Evolutionary conservation across 2,797 vertebrate species (phyloP), one percentile per base, ranked within the genome.

Genomic region (Sebastes elongatus): DNA sequence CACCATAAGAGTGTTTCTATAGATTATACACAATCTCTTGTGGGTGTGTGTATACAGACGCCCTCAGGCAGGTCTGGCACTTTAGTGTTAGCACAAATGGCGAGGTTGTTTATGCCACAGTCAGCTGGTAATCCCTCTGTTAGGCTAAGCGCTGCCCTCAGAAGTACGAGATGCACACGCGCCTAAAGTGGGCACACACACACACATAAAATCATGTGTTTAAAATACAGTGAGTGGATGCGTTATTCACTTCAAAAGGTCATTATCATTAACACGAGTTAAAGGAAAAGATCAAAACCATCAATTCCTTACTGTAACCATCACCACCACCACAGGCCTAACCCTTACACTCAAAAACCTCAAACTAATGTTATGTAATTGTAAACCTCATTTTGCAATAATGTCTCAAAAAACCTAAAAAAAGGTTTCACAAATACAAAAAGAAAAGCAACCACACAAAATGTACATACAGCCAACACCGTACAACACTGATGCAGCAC

Each of bases 1-100:
- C 89, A 88, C 83, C 87, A 88, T 92, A 94, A 95, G 95, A 95
- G 95, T 94, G 94, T 94, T 96, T 95, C 94, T 92, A 92, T 94
- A 94, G 94, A 95, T 96, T 96, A 96, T 96, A 96, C 93, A 96
- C 96, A 96, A 85, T 89, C 91, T 90, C 90, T 92, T 90, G 88
- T 88, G 92, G 88, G 92, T 92, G 90, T 95, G 93, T 95, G 93
- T 96, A 94, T 93, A 95, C 89, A 95, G 89, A 93, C 91, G 49
- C 78, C 89, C 76, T 90, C 72, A 30, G 87, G 82, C 92, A 92
- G 91, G 86, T 84, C 92, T 91, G 89, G 87, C 81, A 90, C 92
- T 92, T 92, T 57, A 89, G 84, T 87, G 92, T 93, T 89, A 93
- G 88, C 74, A 78, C 83, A 83, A 91, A 85, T 84, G 87, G 83